Evolutionary conservation across 2,888 invertebrate genomes (phyloP).

Genomic region (Myopa testacea): DNA sequence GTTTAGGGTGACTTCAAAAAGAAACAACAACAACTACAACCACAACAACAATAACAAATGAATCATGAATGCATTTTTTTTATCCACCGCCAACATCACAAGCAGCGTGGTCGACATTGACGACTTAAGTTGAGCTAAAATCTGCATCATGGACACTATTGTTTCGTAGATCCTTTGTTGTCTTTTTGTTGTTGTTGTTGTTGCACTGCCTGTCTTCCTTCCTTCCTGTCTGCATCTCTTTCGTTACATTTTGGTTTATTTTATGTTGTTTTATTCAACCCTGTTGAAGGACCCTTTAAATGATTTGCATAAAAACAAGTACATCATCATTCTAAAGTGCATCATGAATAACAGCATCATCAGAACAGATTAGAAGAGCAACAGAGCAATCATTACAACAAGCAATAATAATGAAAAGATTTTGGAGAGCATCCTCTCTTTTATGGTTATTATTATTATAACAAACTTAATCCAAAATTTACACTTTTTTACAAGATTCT

Average conservation of each 20-base stretch:
- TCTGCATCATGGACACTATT: background rate
- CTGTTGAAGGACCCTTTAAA: background rate
- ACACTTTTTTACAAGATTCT: no score
- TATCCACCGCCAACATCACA: background rate
- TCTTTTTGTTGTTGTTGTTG: background rate
- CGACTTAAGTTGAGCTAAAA: slow-evolving; percentile 3
- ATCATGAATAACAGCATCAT: no score
- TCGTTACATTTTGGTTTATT: no score
- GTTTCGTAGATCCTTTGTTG: background rate
- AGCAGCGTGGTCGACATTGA: background rate
- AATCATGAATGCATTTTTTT: background rate
- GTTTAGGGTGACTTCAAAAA: background rate
- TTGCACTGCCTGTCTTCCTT: background rate
- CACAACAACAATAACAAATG: no score
- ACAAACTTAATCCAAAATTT: no score
- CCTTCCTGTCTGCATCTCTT: background rate
- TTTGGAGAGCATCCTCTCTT: background rate
- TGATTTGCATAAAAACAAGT: background rate
- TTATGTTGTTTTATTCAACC: background rate
- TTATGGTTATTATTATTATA: no score
- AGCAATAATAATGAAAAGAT: no score
- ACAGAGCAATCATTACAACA: no score
- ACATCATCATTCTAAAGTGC: no score
- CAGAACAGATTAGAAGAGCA: no score
- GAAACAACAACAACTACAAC: no score